A percentile compares a stretch with the other conserved stretches of the same genome.
Evolutionary conservation across 1,140 invertebrate species (phyloP).

Genomic region (Penaeus japonicus): DNA sequence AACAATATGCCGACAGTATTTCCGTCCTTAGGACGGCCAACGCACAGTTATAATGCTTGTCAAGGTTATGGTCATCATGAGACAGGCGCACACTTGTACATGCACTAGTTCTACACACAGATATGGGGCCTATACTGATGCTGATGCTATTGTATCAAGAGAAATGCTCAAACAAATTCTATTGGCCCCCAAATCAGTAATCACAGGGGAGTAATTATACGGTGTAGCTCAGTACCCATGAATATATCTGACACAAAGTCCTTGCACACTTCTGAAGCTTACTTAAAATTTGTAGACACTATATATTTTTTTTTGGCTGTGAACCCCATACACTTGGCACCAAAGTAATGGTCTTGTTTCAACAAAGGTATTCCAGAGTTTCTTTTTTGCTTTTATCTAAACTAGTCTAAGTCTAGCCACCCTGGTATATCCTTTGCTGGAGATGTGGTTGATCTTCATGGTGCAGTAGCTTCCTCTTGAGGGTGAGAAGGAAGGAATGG

Average conservation of each 20-base stretch:
- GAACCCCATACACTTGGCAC: conserved; percentile 48
- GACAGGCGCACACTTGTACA: conserved; percentile 46
- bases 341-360: conserved; percentile 24
- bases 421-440: conserved; percentile 2
- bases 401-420: conserved; percentile 17
- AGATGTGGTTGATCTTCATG: background rate
- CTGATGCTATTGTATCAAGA: conserved; percentile 17
- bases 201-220: conserved; percentile 50
- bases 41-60: conserved; percentile 37
- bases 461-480: background rate
- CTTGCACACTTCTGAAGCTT: conserved; percentile 11
- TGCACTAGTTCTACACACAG: conserved; percentile 56
- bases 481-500: background rate
- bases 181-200: conserved; percentile 47
- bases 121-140: conserved; percentile 45
- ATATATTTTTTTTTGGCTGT: conserved; percentile 24
- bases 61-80: conserved; percentile 32
- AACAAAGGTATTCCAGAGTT: background rate
- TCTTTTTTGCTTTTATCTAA: background rate
- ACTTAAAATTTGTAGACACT: conserved; percentile 45
- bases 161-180: conserved; percentile 38
- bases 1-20: conserved; percentile 48
- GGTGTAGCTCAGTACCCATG: conserved; percentile 17
- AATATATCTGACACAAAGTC: conserved; percentile 36
- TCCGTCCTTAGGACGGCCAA: conserved; percentile 33